phyloP scores from a whole-genome alignment of 92 coral and sea anemone genomes.

The Paragorgia papillata region DNA sequence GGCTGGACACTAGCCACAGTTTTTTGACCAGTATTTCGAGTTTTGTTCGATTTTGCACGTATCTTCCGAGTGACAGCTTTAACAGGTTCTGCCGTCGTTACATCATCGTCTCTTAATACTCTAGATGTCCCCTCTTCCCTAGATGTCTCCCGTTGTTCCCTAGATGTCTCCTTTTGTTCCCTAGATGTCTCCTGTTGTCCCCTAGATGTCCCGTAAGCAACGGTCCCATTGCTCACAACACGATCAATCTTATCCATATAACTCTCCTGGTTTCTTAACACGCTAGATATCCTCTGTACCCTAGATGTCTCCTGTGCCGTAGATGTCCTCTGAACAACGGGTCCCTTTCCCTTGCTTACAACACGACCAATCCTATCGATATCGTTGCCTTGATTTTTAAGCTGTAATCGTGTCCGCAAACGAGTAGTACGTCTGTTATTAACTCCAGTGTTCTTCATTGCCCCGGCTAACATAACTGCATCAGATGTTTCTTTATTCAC shows the following conservation, averaged over 20 bases:
- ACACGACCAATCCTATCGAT: background rate
- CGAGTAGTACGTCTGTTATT: background rate
- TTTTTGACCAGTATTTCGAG: background rate
- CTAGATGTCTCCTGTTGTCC: too few relatives aligned
- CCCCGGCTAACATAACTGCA: background rate
- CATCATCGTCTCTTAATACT: background rate
- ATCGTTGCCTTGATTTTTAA: too few relatives aligned
- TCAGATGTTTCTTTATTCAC: background rate
- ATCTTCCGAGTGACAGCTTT: background rate
- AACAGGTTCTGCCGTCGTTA: background rate
- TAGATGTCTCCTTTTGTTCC: too few relatives aligned
- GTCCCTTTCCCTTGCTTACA: background rate
- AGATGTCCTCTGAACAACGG: background rate
- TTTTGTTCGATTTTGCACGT: background rate
- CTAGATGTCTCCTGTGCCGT: too few relatives aligned
- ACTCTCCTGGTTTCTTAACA: too few relatives aligned
- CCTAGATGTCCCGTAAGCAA: too few relatives aligned
- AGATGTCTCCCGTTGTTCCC: too few relatives aligned
- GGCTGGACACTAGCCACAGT: background rate
- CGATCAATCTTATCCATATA: too few relatives aligned
- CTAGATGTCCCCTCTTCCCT: background rate
- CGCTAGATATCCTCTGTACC: too few relatives aligned
- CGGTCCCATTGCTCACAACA: too few relatives aligned
- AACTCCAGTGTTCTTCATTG: background rate
- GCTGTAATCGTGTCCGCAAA: background rate